Evolutionary conservation across 2,888 invertebrate species (phyloP).

Genomic region (Microctonus brassicae): DNA sequence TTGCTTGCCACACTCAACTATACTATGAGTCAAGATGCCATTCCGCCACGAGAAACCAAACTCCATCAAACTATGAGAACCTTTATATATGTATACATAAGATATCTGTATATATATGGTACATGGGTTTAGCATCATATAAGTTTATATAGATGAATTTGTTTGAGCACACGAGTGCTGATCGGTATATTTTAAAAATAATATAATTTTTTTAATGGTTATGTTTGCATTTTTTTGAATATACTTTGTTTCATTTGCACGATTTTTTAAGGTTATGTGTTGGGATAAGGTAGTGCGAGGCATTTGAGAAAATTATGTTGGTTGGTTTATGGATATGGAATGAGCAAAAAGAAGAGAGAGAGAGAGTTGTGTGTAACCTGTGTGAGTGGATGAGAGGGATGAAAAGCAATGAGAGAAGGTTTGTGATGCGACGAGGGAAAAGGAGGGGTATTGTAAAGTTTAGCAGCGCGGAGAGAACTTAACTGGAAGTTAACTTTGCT

Average conservation of each 20-base stretch:
- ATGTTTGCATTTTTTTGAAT: neutral
- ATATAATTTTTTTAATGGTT: neutral
- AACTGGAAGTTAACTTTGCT: conserved; percentile 69
- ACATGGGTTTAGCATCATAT: neutral
- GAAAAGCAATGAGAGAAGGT: conserved; percentile 40
- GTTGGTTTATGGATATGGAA: neutral
- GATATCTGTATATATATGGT: neutral
- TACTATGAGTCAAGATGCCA: conserved; percentile 69
- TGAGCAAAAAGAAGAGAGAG: neutral
- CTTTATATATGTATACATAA: conserved; percentile 13
- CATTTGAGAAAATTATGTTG: conserved; percentile 6
- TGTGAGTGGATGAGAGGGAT: conserved; percentile 32
- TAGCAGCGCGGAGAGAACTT: conserved; percentile 60
- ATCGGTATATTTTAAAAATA: neutral
- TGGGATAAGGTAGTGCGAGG: neutral
- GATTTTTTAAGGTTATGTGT: no score
- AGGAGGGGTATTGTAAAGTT: conserved; percentile 61
- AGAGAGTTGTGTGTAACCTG: neutral
- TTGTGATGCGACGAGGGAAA: conserved; percentile 38
- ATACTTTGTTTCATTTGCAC: neutral
- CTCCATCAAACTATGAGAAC: conserved; percentile 61
- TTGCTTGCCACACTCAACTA: conserved; percentile 65
- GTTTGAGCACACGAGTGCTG: conserved; percentile 3
- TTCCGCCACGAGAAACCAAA: conserved; percentile 65
- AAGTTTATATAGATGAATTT: neutral